These are phyloP conservation scores for Isurus oxyrinchus DNA, from an alignment of 2,113 vertebrate species.

Conservation along the genomic window DNA sequence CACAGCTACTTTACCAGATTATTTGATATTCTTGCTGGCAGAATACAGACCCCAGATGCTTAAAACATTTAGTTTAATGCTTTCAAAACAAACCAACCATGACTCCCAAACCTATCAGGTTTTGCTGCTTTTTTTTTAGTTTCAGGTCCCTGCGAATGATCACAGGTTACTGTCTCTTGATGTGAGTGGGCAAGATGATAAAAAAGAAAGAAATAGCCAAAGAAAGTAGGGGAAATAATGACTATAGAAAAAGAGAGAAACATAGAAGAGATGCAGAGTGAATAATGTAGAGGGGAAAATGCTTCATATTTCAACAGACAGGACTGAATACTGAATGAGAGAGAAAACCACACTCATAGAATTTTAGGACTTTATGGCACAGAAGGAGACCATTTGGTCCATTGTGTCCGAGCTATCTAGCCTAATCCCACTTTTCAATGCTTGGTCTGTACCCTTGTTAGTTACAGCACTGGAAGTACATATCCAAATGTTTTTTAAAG, in stretches of 20 bases:
- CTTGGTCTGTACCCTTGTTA: too few relatives aligned
- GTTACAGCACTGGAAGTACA: too few relatives aligned
- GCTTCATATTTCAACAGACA: too few relatives aligned
- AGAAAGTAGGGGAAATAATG: not conserved
- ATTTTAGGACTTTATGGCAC: not conserved
- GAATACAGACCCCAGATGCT: too few relatives aligned
- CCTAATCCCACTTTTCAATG: too few relatives aligned
- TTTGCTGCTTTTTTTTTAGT: not conserved
- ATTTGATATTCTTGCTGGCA: not conserved
- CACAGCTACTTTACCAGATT: not conserved
- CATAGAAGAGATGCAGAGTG: too few relatives aligned
- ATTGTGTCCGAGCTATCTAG: not conserved
- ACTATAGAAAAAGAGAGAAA: not conserved
- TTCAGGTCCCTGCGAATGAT: not conserved
- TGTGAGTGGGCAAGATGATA: not conserved
- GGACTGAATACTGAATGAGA: too few relatives aligned
- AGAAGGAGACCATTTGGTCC: not conserved
- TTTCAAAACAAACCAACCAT: not conserved
- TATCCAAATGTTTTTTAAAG: too few relatives aligned
- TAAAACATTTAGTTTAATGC: not conserved
- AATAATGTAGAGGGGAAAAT: too few relatives aligned
- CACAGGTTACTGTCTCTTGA: not conserved
- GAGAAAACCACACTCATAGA: too few relatives aligned
- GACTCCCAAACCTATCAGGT: not conserved
- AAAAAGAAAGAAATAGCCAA: not conserved